These are phyloP conservation scores for Hylia prasina DNA, from an alignment of 2,113 vertebrate genomes.

Conservation along the genomic window DNA sequence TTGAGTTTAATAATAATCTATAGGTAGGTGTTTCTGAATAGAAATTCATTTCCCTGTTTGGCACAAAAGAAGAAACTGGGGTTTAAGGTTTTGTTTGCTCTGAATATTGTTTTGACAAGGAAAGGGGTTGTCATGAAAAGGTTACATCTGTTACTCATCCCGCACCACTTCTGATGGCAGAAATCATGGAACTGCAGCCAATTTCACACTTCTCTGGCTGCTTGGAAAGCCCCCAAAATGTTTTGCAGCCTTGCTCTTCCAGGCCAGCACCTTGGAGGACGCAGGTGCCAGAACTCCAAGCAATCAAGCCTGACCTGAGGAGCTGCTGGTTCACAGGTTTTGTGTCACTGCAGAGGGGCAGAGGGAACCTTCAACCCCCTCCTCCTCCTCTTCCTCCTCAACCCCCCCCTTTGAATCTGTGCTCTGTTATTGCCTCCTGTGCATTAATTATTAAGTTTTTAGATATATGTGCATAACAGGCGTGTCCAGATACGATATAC, in stretches of 20 bases:
- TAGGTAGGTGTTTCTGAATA: not conserved
- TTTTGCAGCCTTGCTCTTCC: not conserved
- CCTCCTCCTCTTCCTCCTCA: not conserved
- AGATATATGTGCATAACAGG: fast-evolving
- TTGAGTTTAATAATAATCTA: not conserved
- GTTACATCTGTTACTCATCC: not conserved
- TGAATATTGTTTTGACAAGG: not conserved
- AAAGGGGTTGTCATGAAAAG: not conserved
- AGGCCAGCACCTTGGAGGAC: fast-evolving
- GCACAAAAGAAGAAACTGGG: not conserved
- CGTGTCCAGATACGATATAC: not conserved
- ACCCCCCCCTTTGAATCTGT: not conserved
- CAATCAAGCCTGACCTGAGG: not conserved
- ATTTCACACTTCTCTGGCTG: not conserved
- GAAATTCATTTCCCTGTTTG: not conserved
- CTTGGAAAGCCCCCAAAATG: not conserved
- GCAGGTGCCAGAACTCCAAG: not conserved
- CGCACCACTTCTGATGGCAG: not conserved
- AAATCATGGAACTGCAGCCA: not conserved
- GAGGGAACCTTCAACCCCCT: not conserved
- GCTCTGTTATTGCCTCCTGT: not conserved
- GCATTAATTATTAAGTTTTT: not conserved
- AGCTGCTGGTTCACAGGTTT: not conserved
- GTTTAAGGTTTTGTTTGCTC: not conserved
- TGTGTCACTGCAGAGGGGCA: not conserved